phyloP scores from a whole-genome alignment of 2,113 vertebrate species.

The Brachypodius melanocephalos region DNA sequence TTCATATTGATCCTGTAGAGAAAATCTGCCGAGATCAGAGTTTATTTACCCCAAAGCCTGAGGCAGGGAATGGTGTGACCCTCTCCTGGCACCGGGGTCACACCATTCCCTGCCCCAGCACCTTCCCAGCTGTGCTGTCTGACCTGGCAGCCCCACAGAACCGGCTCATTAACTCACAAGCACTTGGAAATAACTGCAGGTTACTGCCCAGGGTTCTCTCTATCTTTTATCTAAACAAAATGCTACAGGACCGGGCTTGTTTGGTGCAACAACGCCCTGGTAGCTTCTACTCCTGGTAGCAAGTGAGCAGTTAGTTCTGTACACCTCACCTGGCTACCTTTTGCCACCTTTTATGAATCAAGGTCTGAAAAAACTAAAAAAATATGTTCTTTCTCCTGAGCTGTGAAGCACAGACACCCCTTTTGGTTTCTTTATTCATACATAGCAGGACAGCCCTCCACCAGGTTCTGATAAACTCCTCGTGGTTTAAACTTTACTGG shows the following conservation, averaged over 20 bases:
- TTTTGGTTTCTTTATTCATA: not conserved
- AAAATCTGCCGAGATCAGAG: not conserved
- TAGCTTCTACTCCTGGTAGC: not conserved
- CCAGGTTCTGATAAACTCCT: not conserved
- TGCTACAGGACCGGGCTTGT: constrained; percentile 29
- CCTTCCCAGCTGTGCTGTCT: not conserved
- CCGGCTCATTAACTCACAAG: not conserved
- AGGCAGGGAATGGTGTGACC: not conserved
- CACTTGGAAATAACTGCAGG: not conserved
- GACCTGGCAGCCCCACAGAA: not conserved
- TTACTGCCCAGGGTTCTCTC: not conserved
- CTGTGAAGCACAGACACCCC: not conserved
- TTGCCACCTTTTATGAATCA: not conserved
- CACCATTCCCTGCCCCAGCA: not conserved
- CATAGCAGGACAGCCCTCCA: rapidly evolving
- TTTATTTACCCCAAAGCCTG: not conserved
- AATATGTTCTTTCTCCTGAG: not conserved
- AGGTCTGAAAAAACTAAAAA: not conserved
- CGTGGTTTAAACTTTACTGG: not conserved
- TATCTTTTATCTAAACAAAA: constrained; percentile 40
- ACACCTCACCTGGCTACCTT: not conserved
- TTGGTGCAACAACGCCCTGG: not conserved
- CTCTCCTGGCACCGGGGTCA: not conserved
- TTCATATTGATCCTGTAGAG: rapidly evolving
- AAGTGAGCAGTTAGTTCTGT: not conserved